Evolutionary conservation across 2,888 invertebrate genomes (phyloP).

Genomic region (Nebria brevicollis): DNA sequence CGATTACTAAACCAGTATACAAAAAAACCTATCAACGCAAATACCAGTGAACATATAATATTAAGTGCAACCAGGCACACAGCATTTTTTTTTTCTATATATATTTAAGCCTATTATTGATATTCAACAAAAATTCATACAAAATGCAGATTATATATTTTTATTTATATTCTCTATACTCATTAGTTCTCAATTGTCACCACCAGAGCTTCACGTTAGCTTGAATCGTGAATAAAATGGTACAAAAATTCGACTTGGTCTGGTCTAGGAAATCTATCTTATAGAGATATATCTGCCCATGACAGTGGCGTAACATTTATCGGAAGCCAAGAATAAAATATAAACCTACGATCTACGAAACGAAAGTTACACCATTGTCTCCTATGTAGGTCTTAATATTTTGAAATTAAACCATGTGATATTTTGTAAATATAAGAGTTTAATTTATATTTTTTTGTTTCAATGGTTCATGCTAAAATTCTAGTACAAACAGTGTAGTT

Average conservation of each 20-base stretch:
- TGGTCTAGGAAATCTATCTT: not conserved
- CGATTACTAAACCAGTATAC: too few species aligned
- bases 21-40: too few species aligned
- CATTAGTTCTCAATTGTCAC: too few species aligned
- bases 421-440: constrained; percentile 36
- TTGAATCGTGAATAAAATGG: not conserved
- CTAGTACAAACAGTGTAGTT: constrained; percentile 16
- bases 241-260: not conserved
- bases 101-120: too few species aligned
- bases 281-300: not conserved
- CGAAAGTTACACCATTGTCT: not conserved
- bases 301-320: not conserved
- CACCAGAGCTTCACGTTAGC: too few species aligned
- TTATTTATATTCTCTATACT: too few species aligned
- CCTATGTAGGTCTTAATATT: constrained; percentile 29
- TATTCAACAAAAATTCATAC: too few species aligned
- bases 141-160: too few species aligned
- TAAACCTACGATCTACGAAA: not conserved
- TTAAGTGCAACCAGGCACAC: too few species aligned
- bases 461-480: constrained; percentile 11
- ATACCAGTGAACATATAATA: too few species aligned
- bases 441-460: constrained; percentile 26
- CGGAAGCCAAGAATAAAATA: not conserved
- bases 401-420: constrained; percentile 36
- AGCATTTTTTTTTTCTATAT: too few species aligned